phyloP scores from a whole-genome alignment of 2,797 vertebrate genomes.

The Chrosomus eos region DNA sequence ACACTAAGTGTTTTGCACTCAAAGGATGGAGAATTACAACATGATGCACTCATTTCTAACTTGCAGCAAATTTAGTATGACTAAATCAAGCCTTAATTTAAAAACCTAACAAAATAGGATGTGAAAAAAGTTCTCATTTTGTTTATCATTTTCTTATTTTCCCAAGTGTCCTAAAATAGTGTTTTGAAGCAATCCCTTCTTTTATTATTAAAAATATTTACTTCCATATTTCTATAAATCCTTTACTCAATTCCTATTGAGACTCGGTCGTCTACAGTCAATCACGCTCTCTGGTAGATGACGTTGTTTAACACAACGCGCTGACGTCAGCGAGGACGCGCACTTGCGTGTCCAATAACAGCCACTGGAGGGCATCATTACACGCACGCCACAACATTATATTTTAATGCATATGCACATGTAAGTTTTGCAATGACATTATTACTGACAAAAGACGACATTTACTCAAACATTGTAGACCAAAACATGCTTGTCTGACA shows the following conservation, averaged over 20 bases:
- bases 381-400: background rate
- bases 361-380: background rate
- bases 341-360: background rate
- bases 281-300: conserved; percentile 37
- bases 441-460: too few relatives aligned
- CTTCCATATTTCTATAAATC: background rate
- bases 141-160: background rate
- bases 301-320: conserved; percentile 13
- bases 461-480: too few relatives aligned
- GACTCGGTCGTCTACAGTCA: background rate
- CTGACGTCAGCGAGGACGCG: conserved; percentile 33
- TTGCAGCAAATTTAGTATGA: too few relatives aligned
- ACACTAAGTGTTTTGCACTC: too few relatives aligned
- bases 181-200: background rate
- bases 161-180: background rate
- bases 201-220: background rate
- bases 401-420: too few relatives aligned
- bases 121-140: background rate
- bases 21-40: background rate
- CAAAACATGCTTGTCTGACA: too few relatives aligned
- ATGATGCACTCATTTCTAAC: background rate
- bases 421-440: too few relatives aligned
- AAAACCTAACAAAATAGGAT: background rate
- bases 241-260: background rate
- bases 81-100: background rate